Evolutionary conservation across 37 sponge, comb jelly and placozoan species (phyloP), one percentile per base, ranked within the genome.

Genomic region (Ianthella basta): DNA sequence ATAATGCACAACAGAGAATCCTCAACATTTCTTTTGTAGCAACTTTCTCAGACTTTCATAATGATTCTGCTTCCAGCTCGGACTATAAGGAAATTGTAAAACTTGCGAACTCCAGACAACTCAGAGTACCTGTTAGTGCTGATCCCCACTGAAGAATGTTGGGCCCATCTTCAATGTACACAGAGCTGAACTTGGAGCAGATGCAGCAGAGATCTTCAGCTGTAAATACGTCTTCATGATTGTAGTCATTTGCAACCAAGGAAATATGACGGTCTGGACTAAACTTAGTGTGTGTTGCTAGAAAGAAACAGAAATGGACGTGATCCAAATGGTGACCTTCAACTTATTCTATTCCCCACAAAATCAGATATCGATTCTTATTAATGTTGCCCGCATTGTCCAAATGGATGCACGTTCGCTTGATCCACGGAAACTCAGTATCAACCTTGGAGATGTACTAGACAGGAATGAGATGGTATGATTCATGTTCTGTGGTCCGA

Each of bases 301-400:
- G n/a, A n/a, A n/a, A 61, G 10, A 61, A 61, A 27, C 64, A 61
- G 10, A 61, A 61, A 12, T 27, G 64, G 64, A n/a, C n/a, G n/a
- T n/a, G n/a, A n/a, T n/a, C n/a, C n/a, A n/a, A n/a, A n/a, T n/a
- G n/a, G n/a, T n/a, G n/a, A n/a, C n/a, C n/a, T n/a, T n/a, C n/a
- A n/a, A n/a, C n/a, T n/a, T n/a, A n/a, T n/a, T n/a, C n/a, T n/a
- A n/a, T n/a, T n/a, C n/a, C n/a, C n/a, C n/a, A n/a, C n/a, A n/a
- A n/a, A n/a, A n/a, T n/a, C 3, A 87, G 55, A 44, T 73, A 87
- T 18, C 39, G 34, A 82, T 88, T 88, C 53, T 88, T 87, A 34
- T 87, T 87, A 12, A 77, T 82, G 25, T 63, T 82, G 2, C 65
- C 81, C 10, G 87, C 73, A 60, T 82, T 87, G 63, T 87, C 88